Conservation (phyloP, 2,113 vertebrate genomes). For the Trematomus loennbergii region DNA sequence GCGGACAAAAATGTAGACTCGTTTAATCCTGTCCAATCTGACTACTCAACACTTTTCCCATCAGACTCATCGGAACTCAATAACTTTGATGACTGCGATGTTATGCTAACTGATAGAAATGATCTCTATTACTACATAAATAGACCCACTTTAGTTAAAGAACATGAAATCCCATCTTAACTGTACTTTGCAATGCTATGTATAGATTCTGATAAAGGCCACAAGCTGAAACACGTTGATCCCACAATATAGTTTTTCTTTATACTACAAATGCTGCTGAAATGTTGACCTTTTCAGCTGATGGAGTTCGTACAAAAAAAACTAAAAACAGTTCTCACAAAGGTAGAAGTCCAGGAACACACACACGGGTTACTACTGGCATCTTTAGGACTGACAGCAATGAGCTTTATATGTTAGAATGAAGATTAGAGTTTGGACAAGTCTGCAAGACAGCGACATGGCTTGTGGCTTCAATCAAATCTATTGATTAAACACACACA, state of each 20-base stretch:
- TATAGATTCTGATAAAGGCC: neutral
- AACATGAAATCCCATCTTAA: neutral
- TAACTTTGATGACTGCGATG: neutral
- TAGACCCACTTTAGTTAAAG: no score
- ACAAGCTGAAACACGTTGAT: neutral
- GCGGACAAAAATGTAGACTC: neutral
- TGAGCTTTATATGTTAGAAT: neutral
- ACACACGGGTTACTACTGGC: neutral
- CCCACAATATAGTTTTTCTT: neutral
- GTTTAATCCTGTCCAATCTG: neutral
- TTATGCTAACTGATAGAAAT: neutral
- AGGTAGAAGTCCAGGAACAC: neutral
- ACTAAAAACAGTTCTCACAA: neutral
- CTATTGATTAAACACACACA: neutral
- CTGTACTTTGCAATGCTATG: no score
- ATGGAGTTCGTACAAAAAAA: neutral
- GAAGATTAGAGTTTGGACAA: slow-evolving; percentile 3
- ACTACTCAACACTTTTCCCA: neutral
- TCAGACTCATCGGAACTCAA: no score
- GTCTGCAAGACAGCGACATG: neutral
- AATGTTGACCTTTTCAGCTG: neutral
- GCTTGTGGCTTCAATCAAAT: slow-evolving; percentile 40
- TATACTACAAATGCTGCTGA: no score
- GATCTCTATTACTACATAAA: neutral
- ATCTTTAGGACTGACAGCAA: slow-evolving; percentile 8